phyloP scores from a whole-genome alignment of 2,113 vertebrate species.

The Labeo rohita region DNA sequence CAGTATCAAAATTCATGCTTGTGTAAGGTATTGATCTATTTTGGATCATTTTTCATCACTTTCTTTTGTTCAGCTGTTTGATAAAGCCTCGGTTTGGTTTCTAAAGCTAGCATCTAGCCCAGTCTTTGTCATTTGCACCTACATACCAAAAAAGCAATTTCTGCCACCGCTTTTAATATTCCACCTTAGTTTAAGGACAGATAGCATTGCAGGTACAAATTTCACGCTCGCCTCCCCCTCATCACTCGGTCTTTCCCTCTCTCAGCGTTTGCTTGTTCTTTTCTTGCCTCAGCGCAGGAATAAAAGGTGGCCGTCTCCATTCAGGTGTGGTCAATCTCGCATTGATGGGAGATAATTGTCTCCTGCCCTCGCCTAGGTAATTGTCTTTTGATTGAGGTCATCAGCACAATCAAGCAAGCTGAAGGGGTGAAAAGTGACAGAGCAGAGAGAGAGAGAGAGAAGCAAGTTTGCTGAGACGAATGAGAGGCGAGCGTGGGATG shows the following conservation, averaged over 20 bases:
- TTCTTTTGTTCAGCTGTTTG: not conserved
- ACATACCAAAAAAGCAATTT: not conserved
- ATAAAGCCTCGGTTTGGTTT: not conserved
- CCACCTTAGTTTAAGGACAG: constrained; percentile 55
- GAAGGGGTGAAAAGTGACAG: constrained; percentile 79
- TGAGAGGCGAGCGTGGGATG: constrained; percentile 45
- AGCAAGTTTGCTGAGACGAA: not conserved
- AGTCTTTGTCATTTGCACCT: not conserved
- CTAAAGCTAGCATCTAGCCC: not conserved
- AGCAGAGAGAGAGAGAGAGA: constrained; percentile 57
- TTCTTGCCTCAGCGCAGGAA: constrained; percentile 66
- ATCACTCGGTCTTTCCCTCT: constrained; percentile 52
- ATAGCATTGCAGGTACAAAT: constrained; percentile 60
- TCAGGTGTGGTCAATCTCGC: constrained; percentile 86
- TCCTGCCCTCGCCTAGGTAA: constrained; percentile 84
- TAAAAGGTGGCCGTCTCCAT: constrained; percentile 80
- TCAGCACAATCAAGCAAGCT: constrained; percentile 86
- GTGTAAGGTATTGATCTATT: not conserved
- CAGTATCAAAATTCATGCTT: not conserved
- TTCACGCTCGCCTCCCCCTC: constrained; percentile 37
- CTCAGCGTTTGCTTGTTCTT: constrained; percentile 73
- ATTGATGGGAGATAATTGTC: constrained; percentile 88
- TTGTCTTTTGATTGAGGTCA: constrained; percentile 99
- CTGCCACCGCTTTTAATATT: constrained; percentile 51
- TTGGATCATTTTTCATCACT: not conserved